Percentiles rank a stretch among this genome's conserved stretches.
Evolutionary conservation across 2,797 vertebrate genomes (phyloP).

Genomic region (Caiman crocodilus): DNA sequence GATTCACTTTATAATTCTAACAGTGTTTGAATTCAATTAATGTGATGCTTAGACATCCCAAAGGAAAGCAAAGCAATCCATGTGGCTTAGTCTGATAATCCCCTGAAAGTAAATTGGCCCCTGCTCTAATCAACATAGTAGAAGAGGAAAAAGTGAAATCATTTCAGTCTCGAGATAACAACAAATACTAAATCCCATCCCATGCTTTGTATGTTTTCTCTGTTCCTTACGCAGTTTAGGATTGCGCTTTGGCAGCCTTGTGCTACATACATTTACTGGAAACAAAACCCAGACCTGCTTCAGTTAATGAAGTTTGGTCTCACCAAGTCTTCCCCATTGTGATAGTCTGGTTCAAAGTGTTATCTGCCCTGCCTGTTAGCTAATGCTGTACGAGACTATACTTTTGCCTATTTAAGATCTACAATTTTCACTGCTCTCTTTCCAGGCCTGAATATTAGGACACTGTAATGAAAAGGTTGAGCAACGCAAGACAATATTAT

Average conservation of each 20-base stretch:
- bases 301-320: conserved; percentile 67
- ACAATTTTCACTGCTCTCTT: background rate
- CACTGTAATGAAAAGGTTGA: background rate
- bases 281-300: conserved; percentile 39
- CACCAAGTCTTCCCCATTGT: conserved; percentile 63
- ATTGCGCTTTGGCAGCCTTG: background rate
- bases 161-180: conserved; percentile 39
- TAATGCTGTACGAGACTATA: background rate
- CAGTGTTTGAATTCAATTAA: background rate
- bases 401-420: fast-evolving
- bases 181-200: conserved; percentile 3
- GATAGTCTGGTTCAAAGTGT: conserved; percentile 45
- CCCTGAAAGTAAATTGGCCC: conserved; percentile 73
- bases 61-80: conserved; percentile 68
- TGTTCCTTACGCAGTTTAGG: fast-evolving
- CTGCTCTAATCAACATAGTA: conserved; percentile 58
- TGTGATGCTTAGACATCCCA: background rate
- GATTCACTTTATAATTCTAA: background rate
- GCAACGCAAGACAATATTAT: fast-evolving
- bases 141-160: conserved; percentile 67
- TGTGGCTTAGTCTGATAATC: conserved; percentile 64
- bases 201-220: background rate
- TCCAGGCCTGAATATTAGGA: background rate
- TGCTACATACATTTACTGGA: background rate
- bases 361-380: conserved; percentile 32